A percentile compares a stretch with the other conserved stretches of the same genome.
These are phyloP conservation scores for Sisor rabdophorus DNA, from an alignment of 2,113 vertebrate species.

Conservation along the genomic window DNA sequence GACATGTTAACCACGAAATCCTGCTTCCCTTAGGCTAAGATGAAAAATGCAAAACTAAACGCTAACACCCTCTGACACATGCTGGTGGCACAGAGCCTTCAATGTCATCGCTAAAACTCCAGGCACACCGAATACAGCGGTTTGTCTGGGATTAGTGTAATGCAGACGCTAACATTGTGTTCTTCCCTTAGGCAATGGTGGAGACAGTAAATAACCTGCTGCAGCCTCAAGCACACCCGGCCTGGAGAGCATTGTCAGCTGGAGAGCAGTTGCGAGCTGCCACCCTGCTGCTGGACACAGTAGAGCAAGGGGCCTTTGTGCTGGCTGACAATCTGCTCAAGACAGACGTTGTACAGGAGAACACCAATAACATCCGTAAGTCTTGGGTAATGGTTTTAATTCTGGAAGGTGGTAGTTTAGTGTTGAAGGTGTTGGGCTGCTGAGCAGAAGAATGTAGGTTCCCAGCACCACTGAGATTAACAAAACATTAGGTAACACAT, in stretches of 20 bases:
- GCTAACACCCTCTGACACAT: neutral
- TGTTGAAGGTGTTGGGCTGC: no score
- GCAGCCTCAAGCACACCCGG: conserved; percentile 84
- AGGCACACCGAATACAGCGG: neutral
- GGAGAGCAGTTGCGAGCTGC: conserved; percentile 88
- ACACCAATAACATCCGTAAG: conserved; percentile 97
- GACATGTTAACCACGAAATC: neutral
- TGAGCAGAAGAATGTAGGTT: no score
- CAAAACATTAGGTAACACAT: no score
- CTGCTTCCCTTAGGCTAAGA: neutral
- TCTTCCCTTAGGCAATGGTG: conserved; percentile 85
- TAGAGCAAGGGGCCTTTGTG: conserved; percentile 96
- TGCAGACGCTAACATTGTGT: conserved; percentile 7
- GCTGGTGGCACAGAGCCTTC: neutral
- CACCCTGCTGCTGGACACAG: conserved; percentile 91
- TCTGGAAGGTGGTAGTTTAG: no score
- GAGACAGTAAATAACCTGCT: conserved; percentile 98
- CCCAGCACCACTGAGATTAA: no score
- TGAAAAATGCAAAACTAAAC: neutral
- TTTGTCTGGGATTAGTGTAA: conserved; percentile 1
- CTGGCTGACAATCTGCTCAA: conserved; percentile 97
- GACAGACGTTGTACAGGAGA: conserved; percentile 94
- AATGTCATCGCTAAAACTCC: neutral
- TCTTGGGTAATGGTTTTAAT: conserved; percentile 24
- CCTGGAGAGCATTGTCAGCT: conserved; percentile 84